These are phyloP conservation scores for Zoanthus sociatus DNA, from an alignment of 92 coral and sea anemone species.

Conservation along the genomic window DNA sequence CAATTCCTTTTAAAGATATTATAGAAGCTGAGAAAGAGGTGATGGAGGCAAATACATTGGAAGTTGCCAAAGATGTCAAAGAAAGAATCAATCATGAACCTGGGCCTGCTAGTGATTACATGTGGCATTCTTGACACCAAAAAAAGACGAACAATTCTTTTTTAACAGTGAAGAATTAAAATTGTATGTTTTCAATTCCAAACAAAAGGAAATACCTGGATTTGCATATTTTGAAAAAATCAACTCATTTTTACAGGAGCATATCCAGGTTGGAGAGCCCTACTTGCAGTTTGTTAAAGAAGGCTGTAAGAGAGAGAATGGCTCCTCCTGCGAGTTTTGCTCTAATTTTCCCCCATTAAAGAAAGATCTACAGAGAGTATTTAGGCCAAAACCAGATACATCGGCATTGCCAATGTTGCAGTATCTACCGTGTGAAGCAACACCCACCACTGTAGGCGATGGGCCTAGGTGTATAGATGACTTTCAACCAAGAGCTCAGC, in stretches of 20 bases:
- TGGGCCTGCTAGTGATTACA: not conserved
- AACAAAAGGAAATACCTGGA: not conserved
- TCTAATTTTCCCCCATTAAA: not conserved
- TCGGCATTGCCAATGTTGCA: not conserved
- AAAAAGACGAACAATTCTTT: slow-evolving; percentile 48
- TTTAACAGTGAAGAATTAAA: slow-evolving; percentile 23
- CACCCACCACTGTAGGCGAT: not conserved
- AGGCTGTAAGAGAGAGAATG: not conserved
- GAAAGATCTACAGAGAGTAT: slow-evolving; percentile 13
- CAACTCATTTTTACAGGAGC: slow-evolving; percentile 14
- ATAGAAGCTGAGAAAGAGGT: slow-evolving; percentile 35
- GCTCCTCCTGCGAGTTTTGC: slow-evolving; percentile 13
- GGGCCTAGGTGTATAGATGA: not conserved
- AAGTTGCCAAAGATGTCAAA: not conserved
- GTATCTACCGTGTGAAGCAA: not conserved
- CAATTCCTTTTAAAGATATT: slow-evolving; percentile 31
- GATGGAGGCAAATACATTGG: slow-evolving; percentile 46
- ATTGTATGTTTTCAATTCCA: not conserved
- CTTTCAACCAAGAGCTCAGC: not conserved
- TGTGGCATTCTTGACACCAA: slow-evolving; percentile 29
- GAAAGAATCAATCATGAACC: not conserved
- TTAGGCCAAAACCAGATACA: slow-evolving; percentile 5
- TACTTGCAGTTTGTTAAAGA: slow-evolving; percentile 14
- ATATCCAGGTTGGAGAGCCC: slow-evolving; percentile 11
- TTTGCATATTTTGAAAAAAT: slow-evolving; percentile 11